Base-by-base conservation (phyloP, 2,113 vertebrate species). In the Phoxinus phoxinus region DNA sequence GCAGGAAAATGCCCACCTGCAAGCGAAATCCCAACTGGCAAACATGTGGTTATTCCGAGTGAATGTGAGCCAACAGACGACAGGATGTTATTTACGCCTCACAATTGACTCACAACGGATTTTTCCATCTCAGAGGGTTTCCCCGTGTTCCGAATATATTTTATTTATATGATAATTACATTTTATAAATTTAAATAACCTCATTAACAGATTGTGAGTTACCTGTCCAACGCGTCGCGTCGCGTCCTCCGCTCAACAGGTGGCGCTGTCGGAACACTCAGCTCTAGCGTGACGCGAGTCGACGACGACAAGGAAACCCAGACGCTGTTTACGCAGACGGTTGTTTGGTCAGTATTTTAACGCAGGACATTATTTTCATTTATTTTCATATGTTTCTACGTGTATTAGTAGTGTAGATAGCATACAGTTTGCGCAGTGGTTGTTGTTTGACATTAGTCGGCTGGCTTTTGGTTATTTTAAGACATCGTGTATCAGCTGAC, bases 1-100 rank as follows among this genome's bases (percentile, higher is more conserved):
- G 12, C 35, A 59, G 53, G 81, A 79, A 87, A 79, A 81, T 80
- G 48, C 76, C 63, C 63, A 69, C 48, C 44, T 85, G 59, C 17
- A 8, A 19, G 37, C 25, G 76, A 79, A 73, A 80, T 53, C 37
- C 69, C 41, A 80, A 2, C 59, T 80, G 86, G 53, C 77, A 71
- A 67, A 44, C 81, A 63, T 53, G 27, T 5, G 53, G 51, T 35
- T 84, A 48, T 17, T 79, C 27, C 17, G 27, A 61, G 41, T 63
- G 53, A 78, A 87, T 61, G 17, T 23, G 65, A 48, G 46, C 53
- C 81, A 89, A 11, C 19, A 35, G 69, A 79, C 0, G 30, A 78
- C 30, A 25, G 1, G 12, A 17, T 53, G 21, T 4, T 71, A 61
- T 78, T 78, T 72, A 78, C 13, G 25, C n/a, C 69, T 69, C 7